Base-by-base conservation (phyloP, 2,888 invertebrate species). In the Malthinus seriepunctatus region DNA sequence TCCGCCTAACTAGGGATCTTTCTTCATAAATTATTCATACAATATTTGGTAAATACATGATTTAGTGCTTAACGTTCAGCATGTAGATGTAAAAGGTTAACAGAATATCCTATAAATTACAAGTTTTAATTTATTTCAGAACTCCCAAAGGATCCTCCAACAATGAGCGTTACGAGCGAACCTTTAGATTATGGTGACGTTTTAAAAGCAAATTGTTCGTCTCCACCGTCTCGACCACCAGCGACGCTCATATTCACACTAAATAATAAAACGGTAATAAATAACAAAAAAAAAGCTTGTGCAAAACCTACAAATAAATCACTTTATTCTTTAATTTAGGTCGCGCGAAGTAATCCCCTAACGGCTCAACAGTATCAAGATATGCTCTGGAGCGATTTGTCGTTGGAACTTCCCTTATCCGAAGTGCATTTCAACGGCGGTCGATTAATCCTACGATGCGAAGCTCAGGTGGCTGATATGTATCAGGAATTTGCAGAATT, bases 181-280 rank as follows among this genome's bases (percentile, higher is more conserved):
- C 86, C 88, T 50, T 89, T 92, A 76, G 87, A 88, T 73, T 86
- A 88, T 0, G 90, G 90, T 1, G 91, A 92, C 76, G 80, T 83
- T 35, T 79, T 93, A 60, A 81, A 82, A 57, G 91, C 90, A 48
- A 93, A 93, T 80, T 93, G 93, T 79, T 87, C 89, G 9, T 87
- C 90, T 3, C 84, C 88, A 5, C 88, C 89, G 4, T 88, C 91
- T 9, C 84, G 84, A 67, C 93, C 92, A 7, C 83, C 87, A 37
- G 88, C 88, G 33, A 85, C 86, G 66, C 83, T 93, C 63, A 89
- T 87, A 70, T 90, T 93, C 70, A 84, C 85, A 68, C 84, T 93
- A 65, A 92, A 93, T 77, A 89, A 90, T 73, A 84, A 86, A 71
- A 85, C 87, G 81, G 91, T 91, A 79, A 88, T 56, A 50, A 55